Conservation (phyloP, 2,797 vertebrate species). For the Cossypha heuglini region DNA sequence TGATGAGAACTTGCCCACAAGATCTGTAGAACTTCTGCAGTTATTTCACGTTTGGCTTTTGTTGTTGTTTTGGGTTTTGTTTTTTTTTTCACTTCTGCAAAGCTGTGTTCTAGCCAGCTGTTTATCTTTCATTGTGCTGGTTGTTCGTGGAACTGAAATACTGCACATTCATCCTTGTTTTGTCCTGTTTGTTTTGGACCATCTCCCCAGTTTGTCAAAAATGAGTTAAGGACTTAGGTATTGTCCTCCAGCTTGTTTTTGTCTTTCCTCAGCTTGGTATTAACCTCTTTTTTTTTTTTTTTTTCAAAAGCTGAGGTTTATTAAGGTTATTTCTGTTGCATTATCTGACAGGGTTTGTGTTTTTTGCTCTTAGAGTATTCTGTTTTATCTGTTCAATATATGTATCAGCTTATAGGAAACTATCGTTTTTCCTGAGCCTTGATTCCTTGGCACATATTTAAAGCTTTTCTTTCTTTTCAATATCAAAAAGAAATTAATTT, state of each 20-base stretch:
- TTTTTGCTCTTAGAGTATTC: background rate
- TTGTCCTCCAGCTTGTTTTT: background rate
- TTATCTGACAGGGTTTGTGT: background rate
- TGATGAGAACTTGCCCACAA: background rate
- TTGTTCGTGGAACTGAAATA: background rate
- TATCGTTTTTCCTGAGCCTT: background rate
- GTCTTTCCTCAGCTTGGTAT: background rate
- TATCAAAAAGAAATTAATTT: background rate
- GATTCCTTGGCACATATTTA: background rate
- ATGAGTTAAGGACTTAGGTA: background rate
- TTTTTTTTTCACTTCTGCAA: background rate
- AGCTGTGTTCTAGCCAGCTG: background rate
- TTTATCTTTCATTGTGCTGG: background rate
- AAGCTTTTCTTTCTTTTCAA: background rate
- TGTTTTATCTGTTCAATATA: background rate
- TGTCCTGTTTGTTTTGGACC: slow-evolving; percentile 19
- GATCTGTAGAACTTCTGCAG: background rate
- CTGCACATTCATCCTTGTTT: background rate
- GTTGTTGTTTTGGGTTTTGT: background rate
- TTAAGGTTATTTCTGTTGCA: background rate
- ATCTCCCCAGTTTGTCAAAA: background rate
- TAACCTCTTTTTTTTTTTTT: background rate
- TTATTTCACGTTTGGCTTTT: background rate
- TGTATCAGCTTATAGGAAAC: background rate
- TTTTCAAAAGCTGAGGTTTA: background rate